phyloP scores from a whole-genome alignment of 2,797 vertebrate genomes.

The Linurgus olivaceus region DNA sequence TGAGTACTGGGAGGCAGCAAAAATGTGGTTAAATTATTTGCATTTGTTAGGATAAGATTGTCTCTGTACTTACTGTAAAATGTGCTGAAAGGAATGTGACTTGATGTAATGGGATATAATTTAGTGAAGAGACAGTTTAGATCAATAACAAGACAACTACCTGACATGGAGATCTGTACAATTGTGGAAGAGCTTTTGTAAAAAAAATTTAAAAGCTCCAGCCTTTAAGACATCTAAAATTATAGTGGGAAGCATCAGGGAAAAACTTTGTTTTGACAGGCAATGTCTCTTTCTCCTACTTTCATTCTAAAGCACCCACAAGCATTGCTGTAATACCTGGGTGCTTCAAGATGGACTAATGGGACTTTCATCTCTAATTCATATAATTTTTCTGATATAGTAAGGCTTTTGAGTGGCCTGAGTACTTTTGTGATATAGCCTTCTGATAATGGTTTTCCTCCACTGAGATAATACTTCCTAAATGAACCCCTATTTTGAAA shows the following conservation, averaged over 20 bases:
- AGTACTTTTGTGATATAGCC: background rate
- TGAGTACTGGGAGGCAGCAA: background rate
- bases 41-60: background rate
- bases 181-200: background rate
- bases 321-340: background rate
- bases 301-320: background rate
- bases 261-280: conserved; percentile 16
- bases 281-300: background rate
- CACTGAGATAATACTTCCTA: background rate
- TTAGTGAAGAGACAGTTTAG: conserved; percentile 3
- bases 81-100: background rate
- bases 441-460: conserved; percentile 18
- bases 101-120: background rate
- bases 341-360: conserved; percentile 4
- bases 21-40: background rate
- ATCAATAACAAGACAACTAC: conserved; percentile 4
- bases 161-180: background rate
- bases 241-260: background rate
- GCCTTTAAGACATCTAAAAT: conserved; percentile 10
- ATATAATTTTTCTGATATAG: background rate
- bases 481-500: background rate
- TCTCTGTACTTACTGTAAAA: background rate
- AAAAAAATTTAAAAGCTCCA: background rate
- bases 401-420: conserved; percentile 19
- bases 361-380: conserved; percentile 11